These are phyloP conservation scores for Tympanoctomys barrerae DNA, from an alignment of 2,797 vertebrate species.

Conservation along the genomic window DNA sequence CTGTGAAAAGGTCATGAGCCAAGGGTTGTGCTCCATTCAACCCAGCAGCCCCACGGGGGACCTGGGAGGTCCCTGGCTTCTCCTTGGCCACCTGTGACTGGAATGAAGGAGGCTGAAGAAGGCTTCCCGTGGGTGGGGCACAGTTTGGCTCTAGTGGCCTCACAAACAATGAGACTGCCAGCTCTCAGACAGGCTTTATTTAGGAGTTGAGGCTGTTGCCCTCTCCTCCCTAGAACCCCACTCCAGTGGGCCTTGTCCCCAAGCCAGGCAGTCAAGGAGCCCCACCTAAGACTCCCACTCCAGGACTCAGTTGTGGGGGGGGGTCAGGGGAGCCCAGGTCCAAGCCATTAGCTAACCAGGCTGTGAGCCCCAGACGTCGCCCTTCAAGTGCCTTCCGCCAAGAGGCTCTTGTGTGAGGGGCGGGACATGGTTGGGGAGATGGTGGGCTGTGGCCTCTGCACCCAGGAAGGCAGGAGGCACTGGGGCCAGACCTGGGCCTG, in stretches of 20 bases:
- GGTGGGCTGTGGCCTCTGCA: conserved; percentile 36
- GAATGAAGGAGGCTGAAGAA: not conserved
- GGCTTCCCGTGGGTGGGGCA: not conserved
- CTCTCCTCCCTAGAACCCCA: not conserved
- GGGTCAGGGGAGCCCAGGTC: not conserved
- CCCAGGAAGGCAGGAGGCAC: conserved; percentile 12
- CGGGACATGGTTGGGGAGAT: conserved; percentile 51
- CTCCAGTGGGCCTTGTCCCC: conserved; percentile 36
- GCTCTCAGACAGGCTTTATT: conserved; percentile 66
- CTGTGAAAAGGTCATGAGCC: not conserved
- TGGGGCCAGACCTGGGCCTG: not conserved
- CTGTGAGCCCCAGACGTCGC: not conserved
- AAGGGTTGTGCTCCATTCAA: not conserved
- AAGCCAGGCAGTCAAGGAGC: not conserved
- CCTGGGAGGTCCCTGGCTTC: not conserved
- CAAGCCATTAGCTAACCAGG: not conserved
- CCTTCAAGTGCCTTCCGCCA: not conserved
- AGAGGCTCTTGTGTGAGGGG: not conserved
- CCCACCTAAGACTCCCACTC: not conserved
- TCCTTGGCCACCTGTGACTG: not conserved
- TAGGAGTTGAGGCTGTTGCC: conserved; percentile 5
- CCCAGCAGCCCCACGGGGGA: not conserved
- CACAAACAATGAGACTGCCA: not conserved
- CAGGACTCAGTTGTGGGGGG: not conserved
- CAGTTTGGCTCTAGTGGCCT: accelerated